Conservation (phyloP, 2,888 invertebrate species). For the Eupithecia pulchellata region DNA sequence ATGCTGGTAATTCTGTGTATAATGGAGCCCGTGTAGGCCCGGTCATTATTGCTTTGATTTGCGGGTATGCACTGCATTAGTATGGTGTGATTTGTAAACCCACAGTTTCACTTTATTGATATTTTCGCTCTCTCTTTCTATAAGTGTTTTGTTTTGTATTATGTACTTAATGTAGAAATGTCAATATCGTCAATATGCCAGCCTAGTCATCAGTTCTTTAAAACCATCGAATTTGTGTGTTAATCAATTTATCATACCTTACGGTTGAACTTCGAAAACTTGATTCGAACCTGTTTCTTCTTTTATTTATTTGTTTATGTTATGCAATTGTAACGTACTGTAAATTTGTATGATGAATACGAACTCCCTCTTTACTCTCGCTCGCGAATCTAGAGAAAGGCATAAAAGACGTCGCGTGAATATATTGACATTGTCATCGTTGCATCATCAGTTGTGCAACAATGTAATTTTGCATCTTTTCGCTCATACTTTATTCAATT, state of each 20-base stretch:
- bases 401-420: conserved; percentile 37
- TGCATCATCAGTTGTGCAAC: conserved; percentile 26
- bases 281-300: not conserved
- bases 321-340: conserved; percentile 14
- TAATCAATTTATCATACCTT: not conserved
- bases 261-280: not conserved
- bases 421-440: conserved; percentile 47
- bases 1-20: conserved; percentile 49
- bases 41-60: conserved; percentile 41
- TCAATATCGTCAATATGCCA: not conserved
- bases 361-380: conserved; percentile 48
- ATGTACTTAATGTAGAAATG: not conserved
- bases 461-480: conserved; percentile 23
- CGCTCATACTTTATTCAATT: conserved; percentile 27
- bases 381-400: conserved; percentile 49
- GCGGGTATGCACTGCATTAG: conserved; percentile 44
- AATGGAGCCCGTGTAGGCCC: conserved; percentile 51
- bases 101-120: conserved; percentile 39
- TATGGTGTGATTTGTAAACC: conserved; percentile 46
- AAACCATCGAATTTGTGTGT: not conserved
- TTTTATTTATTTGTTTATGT: not conserved
- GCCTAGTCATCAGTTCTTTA: not conserved
- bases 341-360: conserved; percentile 48
- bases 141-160: conserved; percentile 3
- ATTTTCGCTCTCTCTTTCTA: conserved; percentile 33